Conservation (phyloP, 2,888 invertebrate genomes). For the Teleiodes luculella region DNA sequence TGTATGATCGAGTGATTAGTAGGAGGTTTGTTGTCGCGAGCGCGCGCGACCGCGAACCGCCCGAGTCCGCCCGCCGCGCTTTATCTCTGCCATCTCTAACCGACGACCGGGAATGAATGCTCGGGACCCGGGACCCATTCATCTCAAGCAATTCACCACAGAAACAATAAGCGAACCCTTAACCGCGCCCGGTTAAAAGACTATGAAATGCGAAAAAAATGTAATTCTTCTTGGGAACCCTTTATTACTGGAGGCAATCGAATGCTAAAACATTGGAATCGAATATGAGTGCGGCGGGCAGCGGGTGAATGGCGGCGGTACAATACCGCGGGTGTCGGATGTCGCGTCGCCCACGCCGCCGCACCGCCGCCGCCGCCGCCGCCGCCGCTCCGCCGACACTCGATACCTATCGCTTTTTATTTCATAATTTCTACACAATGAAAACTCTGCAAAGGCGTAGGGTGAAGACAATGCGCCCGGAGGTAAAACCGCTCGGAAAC, state of each 20-base stretch:
- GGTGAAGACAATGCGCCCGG: constrained; percentile 78
- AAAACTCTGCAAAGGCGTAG: constrained; percentile 67
- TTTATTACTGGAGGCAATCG: constrained; percentile 73
- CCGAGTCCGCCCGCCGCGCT: constrained; percentile 58
- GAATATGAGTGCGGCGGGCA: constrained; percentile 55
- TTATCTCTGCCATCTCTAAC: constrained; percentile 71
- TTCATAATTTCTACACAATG: constrained; percentile 74
- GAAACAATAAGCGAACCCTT: constrained; percentile 75
- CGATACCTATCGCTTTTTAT: constrained; percentile 72
- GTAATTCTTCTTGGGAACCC: constrained; percentile 70
- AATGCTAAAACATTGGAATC: constrained; percentile 76
- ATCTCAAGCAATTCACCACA: constrained; percentile 66
- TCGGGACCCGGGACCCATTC: constrained; percentile 63
- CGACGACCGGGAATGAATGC: constrained; percentile 60
- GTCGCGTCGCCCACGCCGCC: constrained; percentile 49
- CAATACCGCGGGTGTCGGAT: constrained; percentile 55
- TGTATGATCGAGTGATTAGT: constrained; percentile 28
- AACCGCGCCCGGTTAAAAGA: constrained; percentile 63
- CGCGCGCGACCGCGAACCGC: constrained; percentile 56
- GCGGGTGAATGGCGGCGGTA: constrained; percentile 48
- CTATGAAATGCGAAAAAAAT: constrained; percentile 61
- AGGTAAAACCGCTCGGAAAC: constrained; percentile 73
- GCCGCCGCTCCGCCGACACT: constrained; percentile 61
- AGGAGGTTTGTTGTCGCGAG: constrained; percentile 68
- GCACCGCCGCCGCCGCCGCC: constrained; percentile 34